phyloP scores from a whole-genome alignment of 2,113 vertebrate genomes.

The Pycnonotus jocosus region DNA sequence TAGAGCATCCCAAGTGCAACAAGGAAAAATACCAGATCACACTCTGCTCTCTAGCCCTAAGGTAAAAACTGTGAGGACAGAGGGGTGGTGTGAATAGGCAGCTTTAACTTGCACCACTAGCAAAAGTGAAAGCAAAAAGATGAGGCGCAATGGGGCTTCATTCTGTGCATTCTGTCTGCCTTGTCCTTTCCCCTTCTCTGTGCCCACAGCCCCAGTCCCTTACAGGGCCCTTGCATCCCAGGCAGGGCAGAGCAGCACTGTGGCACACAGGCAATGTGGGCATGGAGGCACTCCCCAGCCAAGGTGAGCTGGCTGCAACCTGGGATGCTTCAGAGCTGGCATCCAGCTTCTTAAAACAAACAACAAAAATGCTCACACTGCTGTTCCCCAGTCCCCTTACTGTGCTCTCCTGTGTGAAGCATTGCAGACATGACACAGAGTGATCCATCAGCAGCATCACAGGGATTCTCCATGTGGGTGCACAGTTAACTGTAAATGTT shows the following conservation, averaged over 20 bases:
- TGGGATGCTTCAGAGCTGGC: not conserved
- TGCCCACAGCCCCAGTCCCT: not conserved
- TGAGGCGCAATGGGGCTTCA: not conserved
- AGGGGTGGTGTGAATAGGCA: not conserved
- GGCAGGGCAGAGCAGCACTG: not conserved
- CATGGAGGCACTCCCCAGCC: not conserved
- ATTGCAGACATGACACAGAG: fast-evolving
- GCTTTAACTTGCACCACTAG: not conserved
- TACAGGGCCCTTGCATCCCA: not conserved
- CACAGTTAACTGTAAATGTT: not conserved
- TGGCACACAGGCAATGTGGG: fast-evolving
- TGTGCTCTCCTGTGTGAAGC: not conserved
- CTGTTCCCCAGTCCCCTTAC: not conserved
- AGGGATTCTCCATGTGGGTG: not conserved
- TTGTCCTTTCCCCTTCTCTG: not conserved
- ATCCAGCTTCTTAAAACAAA: not conserved
- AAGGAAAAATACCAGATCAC: not conserved
- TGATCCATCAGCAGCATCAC: not conserved
- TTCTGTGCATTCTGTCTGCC: not conserved
- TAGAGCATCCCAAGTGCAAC: not conserved
- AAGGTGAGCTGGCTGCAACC: not conserved
- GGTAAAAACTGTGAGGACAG: not conserved
- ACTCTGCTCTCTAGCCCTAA: not conserved
- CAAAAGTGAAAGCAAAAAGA: not conserved
- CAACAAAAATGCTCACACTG: not conserved